These are phyloP conservation scores for Trypoxylus dichotomus DNA, from an alignment of 1,140 invertebrate genomes.

Conservation along the genomic window DNA sequence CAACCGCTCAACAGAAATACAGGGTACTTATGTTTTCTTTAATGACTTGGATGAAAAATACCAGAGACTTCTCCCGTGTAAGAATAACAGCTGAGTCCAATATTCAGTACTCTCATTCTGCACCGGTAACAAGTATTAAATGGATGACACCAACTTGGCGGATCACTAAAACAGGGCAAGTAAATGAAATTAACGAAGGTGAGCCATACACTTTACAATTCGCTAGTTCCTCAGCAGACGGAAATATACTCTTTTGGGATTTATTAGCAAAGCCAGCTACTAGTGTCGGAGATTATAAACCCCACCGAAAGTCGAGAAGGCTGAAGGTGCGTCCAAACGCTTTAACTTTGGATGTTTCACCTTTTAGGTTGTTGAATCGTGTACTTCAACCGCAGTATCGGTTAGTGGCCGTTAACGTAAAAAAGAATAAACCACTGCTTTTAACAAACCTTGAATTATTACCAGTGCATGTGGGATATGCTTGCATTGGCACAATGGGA, in stretches of 20 bases:
- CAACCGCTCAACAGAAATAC: slow-evolving; percentile 64
- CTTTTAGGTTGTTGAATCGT: slow-evolving; percentile 60
- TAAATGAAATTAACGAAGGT: slow-evolving; percentile 51
- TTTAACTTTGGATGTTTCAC: slow-evolving; percentile 59
- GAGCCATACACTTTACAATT: slow-evolving; percentile 62
- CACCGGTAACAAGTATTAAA: slow-evolving; percentile 61
- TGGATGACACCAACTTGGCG: slow-evolving; percentile 66
- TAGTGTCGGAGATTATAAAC: slow-evolving; percentile 53
- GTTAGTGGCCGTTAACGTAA: slow-evolving; percentile 49
- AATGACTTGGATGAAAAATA: slow-evolving; percentile 69
- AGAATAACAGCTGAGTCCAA: slow-evolving; percentile 63
- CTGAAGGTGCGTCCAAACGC: slow-evolving; percentile 57
- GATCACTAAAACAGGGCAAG: slow-evolving; percentile 62
- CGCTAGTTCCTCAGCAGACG: slow-evolving; percentile 66
- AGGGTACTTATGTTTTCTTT: slow-evolving; percentile 62
- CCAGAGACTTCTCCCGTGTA: slow-evolving; percentile 59
- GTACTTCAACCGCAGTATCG: slow-evolving; percentile 63
- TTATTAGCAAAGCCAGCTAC: slow-evolving; percentile 55
- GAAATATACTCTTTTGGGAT: slow-evolving; percentile 72
- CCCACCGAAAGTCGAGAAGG: slow-evolving; percentile 56
- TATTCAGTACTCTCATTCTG: slow-evolving; percentile 63
- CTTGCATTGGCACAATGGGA: slow-evolving; percentile 46
- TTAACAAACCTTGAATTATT: slow-evolving; percentile 51
- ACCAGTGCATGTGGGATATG: slow-evolving; percentile 38
- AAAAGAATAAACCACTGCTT: slow-evolving; percentile 49